Base-by-base conservation (phyloP, 2,888 invertebrate species). In the Hololepta plana region DNA sequence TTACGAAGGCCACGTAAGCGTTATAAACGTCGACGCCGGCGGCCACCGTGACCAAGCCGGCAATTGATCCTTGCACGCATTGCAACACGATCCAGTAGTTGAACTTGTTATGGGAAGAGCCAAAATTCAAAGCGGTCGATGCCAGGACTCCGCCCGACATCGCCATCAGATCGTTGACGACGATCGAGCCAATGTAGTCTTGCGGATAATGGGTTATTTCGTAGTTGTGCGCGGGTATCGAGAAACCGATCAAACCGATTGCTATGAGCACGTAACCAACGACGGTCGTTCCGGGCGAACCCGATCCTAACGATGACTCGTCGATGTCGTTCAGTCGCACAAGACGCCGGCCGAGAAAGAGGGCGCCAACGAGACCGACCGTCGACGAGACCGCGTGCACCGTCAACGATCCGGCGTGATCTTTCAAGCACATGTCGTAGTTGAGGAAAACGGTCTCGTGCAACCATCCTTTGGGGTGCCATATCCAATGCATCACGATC, bases 401-500 rank as follows among this genome's bases (percentile, higher is more conserved):
- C 1, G 42, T 24, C 3, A 43, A 24, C 2, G 44, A 41, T 1
- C 53, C 53, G 3, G 37, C 45, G 10, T 42, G 38, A 31, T 55
- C 55, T n/a, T 37, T 39, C 26, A 48, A 43, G 2, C 24, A 21
- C 0, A 49, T 45, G 2, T 28, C 19, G 2, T 23, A 28, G 4
- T 32, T 35, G 2, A 27, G 5, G 10, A 52, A 19, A 4, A 14
- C 21, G 9, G 37, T 39, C 2, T 32, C 27, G 4, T 36, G 33
- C 46, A 55, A 46, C 50, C 51, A 54, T 12, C 52, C 53, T 3
- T 38, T 23, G 1, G 35, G 27, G 4, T 47, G 42, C 48, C 49
- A 51, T 3, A 41, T 28, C 55, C 53, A 55, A 26, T 51, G 51
- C 19, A 55, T 44, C 4, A 48, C 27, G 7, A 55, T 27, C 0